Evolutionary conservation across 1,140 invertebrate genomes (phyloP), one percentile per base, ranked within the genome.

Genomic region (Copidosoma floridanum): DNA sequence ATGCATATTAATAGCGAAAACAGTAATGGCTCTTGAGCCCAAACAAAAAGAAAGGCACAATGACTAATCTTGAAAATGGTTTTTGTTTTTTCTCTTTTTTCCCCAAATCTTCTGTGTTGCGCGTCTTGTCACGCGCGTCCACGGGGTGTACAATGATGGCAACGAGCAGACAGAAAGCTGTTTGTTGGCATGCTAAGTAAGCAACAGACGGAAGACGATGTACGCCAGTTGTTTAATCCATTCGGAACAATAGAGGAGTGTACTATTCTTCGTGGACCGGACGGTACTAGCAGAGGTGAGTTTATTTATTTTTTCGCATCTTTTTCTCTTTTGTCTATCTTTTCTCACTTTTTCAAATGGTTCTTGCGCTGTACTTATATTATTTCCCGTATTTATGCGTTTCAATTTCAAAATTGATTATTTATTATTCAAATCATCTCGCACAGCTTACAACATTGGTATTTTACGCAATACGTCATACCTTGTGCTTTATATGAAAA

Each of bases 151-250:
- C n/a, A n/a, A n/a, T n/a, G n/a, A n/a, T n/a, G n/a, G n/a, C n/a
- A n/a, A 68, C 70, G 65, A 70, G 78, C 88, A 91, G 93, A 95
- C 87, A 88, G 96, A 82, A 99, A 99, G 88, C 89, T 99, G 84
- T 99, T 99, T 86, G 94, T 99, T 84, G 97, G 97, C 79, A 99
- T 99, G 97, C 92, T 99, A 77, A 97, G 94, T 84, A 99, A 99
- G 85, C 94, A 97, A 86, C 96, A 99, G 81, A 94, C 91, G 69
- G 97, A 99, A 88, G 96, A 99, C 75, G 96, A 98, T 90, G 93
- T 99, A 66, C 88, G 93, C 81, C 91, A 95, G 82, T 85, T 99
- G 75, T 99, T 99, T 83, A 89, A 92, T 74, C 89, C 93, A 62
- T 99, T 92, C 82, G 97, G 97, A 71, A 90, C 88, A 79, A 98